Base-by-base conservation (phyloP, 2,888 invertebrate genomes). In the Augochlorella aurata region DNA sequence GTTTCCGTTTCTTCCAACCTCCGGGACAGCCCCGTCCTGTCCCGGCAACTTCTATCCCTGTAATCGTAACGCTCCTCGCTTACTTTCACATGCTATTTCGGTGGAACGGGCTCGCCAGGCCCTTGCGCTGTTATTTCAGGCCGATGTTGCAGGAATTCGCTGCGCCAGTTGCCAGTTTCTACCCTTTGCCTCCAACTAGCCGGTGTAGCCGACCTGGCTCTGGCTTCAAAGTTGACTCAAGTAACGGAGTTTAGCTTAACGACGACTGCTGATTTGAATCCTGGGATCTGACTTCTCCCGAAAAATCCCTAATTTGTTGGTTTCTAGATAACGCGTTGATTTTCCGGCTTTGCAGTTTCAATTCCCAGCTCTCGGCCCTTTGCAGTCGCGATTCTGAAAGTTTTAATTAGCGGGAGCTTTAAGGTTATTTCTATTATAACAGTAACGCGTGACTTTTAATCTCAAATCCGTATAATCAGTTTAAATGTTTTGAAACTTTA, bases 31-130 rank as follows among this genome's bases (percentile, higher is more conserved):
- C 0, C 1, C 44, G 4, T 12, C n/a, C n/a, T 12, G n/a, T 65
- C n/a, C 29, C 4, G 12, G 38, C 54, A 21, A 67, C 74, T 58
- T 58, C 38, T 8, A 29, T 24, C 29, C 16, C 16, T 78, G 18
- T 74, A 74, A 75, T 75, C 75, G 50, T 24, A 75, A 75, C 75
- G 74, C 47, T 54, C 54, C 24, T 10, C 65, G 21, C 29, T 65
- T 61, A 75, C 50, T 61, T 16, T 68, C 50, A 24, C 58, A 49
- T 61, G 75, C 44, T 66, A 58, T 75, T 78, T 50, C 54, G 38
- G 14, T 14, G 74, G 47, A 67, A 45, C 58, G 44, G 44, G 24
- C 61, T 49, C 49, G 58, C 38, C 14, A 8, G 14, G 5, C n/a
- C 18, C 47, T 61, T 14, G 49, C 29, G 44, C 9, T n/a, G 45